Base-by-base conservation (phyloP, 2,888 invertebrate species). In the Doris montereyensis region DNA sequence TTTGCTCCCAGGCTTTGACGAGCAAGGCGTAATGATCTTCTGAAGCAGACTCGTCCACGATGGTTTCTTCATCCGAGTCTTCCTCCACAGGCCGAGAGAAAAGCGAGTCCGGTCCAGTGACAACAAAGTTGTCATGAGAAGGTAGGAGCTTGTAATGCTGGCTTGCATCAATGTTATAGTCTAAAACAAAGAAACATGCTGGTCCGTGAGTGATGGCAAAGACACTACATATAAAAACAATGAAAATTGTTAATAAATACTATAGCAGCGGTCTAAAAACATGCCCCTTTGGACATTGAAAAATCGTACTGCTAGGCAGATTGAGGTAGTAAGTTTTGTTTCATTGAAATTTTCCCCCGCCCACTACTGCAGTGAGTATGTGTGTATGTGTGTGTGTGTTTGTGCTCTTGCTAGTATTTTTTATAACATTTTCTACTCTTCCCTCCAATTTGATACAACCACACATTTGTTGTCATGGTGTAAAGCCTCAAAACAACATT, bases 1-100 rank as follows among this genome's bases (percentile, higher is more conserved):
- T 89, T 83, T 90, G 90, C 82, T 91, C 91, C 91, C 91, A 91
- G 1, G 91, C 90, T 82, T 90, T 91, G 41, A 91, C 91, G 0
- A 92, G 87, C 62, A 91, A 85, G 0, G 89, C 88, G 77, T 91
- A 89, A 83, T 91, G 89, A 78, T 91, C 91, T 81, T 91, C 90
- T 13, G 85, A 83, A 1, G 83, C 83, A 21, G 86, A 82, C 30
- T 89, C 90, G n/a, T 90, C 90, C 41, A 88, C 89, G n/a, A 86
- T 87, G 41, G 84, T 84, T 68, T 91, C 91, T 62, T 89, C 89
- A 2, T 90, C 90, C 34, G 89, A 87, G 35, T 89, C 89, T 28
- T 90, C 89, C 73, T 87, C 87, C 8, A 52, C 62, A 32, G 60
- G 74, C 1, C 78, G 73, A 0, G 41, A 71, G 71, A 85, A 85